Percentiles rank a stretch among this genome's conserved stretches.
Conservation (phyloP, 2,888 invertebrate genomes). For the Artemia sinica region DNA sequence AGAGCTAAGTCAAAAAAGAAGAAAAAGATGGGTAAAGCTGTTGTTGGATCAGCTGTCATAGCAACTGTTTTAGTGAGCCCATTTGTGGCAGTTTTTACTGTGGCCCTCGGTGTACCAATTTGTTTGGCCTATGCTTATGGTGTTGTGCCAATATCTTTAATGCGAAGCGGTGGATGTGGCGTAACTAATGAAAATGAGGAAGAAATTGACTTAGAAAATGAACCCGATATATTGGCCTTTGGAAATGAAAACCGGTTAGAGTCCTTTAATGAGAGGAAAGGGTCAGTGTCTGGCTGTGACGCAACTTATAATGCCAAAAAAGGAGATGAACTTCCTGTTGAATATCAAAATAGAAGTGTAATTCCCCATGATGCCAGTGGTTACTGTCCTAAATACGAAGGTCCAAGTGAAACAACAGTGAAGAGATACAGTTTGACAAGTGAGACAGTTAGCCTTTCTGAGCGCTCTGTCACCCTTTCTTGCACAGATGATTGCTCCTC, state of each 20-base stretch:
- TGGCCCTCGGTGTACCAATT: slow-evolving; percentile 68
- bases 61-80: slow-evolving; percentile 48
- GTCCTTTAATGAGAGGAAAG: no score
- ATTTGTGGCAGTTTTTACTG: slow-evolving; percentile 40
- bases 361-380: no score
- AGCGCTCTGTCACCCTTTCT: slow-evolving; percentile 46
- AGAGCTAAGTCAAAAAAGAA: slow-evolving; percentile 55
- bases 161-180: slow-evolving; percentile 67
- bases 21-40: slow-evolving; percentile 57
- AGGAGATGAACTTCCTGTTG: no score
- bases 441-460: slow-evolving; percentile 47
- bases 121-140: slow-evolving; percentile 76
- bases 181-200: slow-evolving; percentile 30
- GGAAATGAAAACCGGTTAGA: no score
- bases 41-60: slow-evolving; percentile 63
- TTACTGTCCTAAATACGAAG: not conserved
- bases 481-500: slow-evolving; percentile 48
- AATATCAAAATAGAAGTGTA: no score
- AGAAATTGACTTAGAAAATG: slow-evolving; percentile 26
- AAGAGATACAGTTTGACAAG: slow-evolving; percentile 48
- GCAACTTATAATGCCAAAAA: no score
- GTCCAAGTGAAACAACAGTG: not conserved
- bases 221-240: not conserved
- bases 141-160: slow-evolving; percentile 70
- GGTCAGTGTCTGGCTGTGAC: no score